phyloP scores from a whole-genome alignment of 2,113 vertebrate genomes.

The Puntigrus tetrazona region DNA sequence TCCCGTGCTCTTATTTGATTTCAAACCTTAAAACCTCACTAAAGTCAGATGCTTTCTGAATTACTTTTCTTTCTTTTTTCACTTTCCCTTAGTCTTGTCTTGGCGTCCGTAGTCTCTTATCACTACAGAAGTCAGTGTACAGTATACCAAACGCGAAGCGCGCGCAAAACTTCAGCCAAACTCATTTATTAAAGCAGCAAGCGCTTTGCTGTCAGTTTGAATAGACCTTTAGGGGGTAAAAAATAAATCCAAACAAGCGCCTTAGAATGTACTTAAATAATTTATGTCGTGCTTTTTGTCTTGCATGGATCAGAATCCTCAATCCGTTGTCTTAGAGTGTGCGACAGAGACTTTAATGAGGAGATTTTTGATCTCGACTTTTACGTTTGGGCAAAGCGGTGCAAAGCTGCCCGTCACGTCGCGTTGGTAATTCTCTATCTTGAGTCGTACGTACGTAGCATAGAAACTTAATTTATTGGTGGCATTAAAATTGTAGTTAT shows the following conservation, averaged over 20 bases:
- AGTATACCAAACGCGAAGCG: background rate
- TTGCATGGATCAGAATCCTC: background rate
- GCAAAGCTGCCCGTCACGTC: background rate
- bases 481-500: constrained; percentile 3
- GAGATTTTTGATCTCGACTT: background rate
- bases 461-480: constrained; percentile 17
- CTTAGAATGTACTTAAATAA: background rate
- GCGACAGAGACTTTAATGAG: constrained; percentile 3
- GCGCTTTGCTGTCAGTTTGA: background rate
- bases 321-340: constrained; percentile 29
- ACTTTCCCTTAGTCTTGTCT: too few species aligned
- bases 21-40: too few species aligned
- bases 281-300: background rate
- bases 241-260: background rate
- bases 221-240: background rate
- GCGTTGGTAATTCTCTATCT: background rate
- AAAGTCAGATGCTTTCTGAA: too few species aligned
- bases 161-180: background rate
- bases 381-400: background rate
- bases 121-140: background rate
- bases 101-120: background rate
- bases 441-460: background rate
- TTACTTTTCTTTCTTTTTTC: too few species aligned
- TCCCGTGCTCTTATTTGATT: too few species aligned
- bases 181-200: background rate